A percentile compares a stretch with the other conserved stretches of the same genome.
These are phyloP conservation scores for Atrina japonica DNA, from an alignment of 2,888 invertebrate genomes.

Conservation along the genomic window DNA sequence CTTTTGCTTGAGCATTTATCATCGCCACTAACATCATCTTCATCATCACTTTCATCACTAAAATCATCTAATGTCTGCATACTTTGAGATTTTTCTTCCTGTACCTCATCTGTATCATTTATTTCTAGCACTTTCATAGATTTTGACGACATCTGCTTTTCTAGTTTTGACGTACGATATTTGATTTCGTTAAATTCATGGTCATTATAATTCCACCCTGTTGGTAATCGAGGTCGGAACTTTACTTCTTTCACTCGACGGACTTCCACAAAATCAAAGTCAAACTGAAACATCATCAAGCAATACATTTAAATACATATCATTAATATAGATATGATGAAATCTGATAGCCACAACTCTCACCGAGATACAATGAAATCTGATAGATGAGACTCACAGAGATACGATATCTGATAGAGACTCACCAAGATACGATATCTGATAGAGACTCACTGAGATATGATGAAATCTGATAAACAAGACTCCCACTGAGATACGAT, in stretches of 20 bases:
- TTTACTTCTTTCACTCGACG: conserved; percentile 71
- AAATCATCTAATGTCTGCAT: conserved; percentile 40
- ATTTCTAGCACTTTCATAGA: conserved; percentile 54
- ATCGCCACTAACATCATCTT: conserved; percentile 42
- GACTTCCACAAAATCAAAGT: conserved; percentile 76
- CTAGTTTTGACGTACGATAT: conserved; percentile 65
- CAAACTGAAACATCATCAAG: conserved; percentile 71
- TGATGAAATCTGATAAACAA: too few species aligned
- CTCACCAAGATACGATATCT: too few species aligned
- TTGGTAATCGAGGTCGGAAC: conserved; percentile 69
- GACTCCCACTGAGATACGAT: too few species aligned
- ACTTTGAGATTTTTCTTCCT: conserved; percentile 19
- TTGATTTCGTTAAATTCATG: conserved; percentile 73
- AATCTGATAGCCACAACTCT: too few species aligned
- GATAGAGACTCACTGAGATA: too few species aligned
- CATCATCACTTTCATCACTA: conserved; percentile 46
- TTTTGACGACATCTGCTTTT: conserved; percentile 36
- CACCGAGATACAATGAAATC: neutral
- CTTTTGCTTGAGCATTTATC: conserved; percentile 34
- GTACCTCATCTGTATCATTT: conserved; percentile 51
- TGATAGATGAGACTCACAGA: too few species aligned
- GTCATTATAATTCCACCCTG: conserved; percentile 75
- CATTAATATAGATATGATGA: too few species aligned
- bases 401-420: too few species aligned
- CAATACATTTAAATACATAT: too few species aligned